These are phyloP conservation scores for Cynopterus brachyotis DNA, from an alignment of 2,113 vertebrate species.

Conservation along the genomic window DNA sequence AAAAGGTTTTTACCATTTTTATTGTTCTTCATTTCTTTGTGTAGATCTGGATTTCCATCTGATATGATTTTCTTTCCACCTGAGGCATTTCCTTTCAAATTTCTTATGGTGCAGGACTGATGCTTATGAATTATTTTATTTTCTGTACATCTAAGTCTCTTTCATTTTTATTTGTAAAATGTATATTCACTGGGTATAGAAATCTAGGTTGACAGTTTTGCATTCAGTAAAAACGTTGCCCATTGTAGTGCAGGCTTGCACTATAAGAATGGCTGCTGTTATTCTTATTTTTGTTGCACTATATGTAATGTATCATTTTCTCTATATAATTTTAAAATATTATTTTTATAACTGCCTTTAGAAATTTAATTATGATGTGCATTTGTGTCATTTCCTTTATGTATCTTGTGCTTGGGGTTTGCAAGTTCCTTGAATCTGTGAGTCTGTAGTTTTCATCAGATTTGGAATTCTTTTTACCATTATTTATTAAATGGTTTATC, in stretches of 20 bases:
- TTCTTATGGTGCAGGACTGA: not conserved
- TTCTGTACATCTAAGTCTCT: not conserved
- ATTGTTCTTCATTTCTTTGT: not conserved
- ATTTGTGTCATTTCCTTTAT: not conserved
- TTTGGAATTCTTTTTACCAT: not conserved
- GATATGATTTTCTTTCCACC: not conserved
- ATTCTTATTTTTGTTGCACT: not conserved
- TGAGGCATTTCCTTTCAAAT: not conserved
- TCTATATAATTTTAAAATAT: not conserved
- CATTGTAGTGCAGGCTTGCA: not conserved
- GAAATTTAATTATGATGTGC: not conserved
- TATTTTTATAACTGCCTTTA: not conserved
- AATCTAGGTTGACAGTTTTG: not conserved
- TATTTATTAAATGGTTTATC: not conserved
- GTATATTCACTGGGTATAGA: not conserved
- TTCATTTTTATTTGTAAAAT: not conserved
- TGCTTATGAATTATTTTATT: not conserved
- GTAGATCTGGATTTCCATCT: not conserved
- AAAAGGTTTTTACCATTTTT: not conserved
- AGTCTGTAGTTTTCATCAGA: not conserved
- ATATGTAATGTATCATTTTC: not conserved
- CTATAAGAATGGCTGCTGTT: not conserved
- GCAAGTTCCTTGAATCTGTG: not conserved
- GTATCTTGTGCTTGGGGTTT: not conserved
- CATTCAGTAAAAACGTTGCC: not conserved